A percentile compares a stretch with the other conserved stretches of the same genome.
Evolutionary conservation across 2,113 vertebrate species (phyloP).

Genomic region (Oxyura jamaicensis): DNA sequence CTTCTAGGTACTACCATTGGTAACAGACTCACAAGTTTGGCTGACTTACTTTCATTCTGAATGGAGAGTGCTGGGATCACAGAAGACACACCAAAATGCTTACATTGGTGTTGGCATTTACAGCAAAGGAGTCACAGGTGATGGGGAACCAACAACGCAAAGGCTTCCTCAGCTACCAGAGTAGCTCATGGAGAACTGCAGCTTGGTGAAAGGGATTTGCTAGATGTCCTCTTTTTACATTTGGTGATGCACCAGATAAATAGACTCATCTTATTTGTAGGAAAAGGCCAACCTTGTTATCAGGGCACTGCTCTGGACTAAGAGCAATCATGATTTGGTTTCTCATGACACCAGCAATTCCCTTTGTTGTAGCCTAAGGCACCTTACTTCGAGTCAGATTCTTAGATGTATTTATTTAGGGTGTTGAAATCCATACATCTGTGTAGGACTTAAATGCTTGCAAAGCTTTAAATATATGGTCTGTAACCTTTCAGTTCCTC

Average conservation of each 20-base stretch:
- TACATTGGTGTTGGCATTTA: background rate
- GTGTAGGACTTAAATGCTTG: background rate
- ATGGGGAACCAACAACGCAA: background rate
- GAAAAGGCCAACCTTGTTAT: background rate
- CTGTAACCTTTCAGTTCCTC: background rate
- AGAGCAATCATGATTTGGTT: background rate
- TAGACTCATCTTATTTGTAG: background rate
- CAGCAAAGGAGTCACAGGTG: background rate
- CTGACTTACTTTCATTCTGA: slow-evolving; percentile 24
- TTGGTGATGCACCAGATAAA: background rate
- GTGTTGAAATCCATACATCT: background rate
- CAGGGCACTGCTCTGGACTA: background rate
- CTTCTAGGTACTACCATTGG: background rate
- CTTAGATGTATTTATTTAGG: background rate
- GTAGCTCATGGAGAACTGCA: fast-evolving
- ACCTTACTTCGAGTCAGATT: background rate
- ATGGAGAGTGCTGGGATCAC: background rate
- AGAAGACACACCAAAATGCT: background rate
- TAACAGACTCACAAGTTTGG: background rate
- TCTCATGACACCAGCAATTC: background rate
- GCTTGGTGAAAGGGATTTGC: background rate
- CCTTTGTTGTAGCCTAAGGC: background rate
- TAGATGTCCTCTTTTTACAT: background rate
- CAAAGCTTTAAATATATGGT: background rate
- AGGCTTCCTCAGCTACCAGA: background rate